A percentile compares a stretch with the other conserved stretches of the same genome.
Conservation (phyloP, 1,140 invertebrate species). For the Drosophila mojavensis region DNA sequence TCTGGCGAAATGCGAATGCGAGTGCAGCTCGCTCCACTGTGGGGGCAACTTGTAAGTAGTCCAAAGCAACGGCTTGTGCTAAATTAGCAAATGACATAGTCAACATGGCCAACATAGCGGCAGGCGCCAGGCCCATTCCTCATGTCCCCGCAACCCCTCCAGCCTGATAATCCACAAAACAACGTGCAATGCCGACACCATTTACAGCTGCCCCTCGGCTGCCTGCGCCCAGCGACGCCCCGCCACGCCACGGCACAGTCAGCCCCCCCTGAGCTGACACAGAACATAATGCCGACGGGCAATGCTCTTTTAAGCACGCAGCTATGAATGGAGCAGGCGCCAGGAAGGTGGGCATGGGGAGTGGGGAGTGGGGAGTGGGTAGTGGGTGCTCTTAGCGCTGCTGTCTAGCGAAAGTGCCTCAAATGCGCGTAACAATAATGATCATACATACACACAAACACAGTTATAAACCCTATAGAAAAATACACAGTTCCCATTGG, state of each 20-base stretch:
- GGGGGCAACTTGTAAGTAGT: slow-evolving; percentile 36
- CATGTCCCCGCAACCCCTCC: neutral
- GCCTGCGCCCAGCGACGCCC: neutral
- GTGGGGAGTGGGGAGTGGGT: neutral
- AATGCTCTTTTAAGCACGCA: slow-evolving; percentile 81
- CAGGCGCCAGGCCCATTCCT: slow-evolving; percentile 2
- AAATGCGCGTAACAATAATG: slow-evolving; percentile 74
- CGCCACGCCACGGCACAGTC: neutral
- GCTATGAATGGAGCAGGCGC: slow-evolving; percentile 49
- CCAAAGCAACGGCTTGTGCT: slow-evolving; percentile 66
- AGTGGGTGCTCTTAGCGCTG: slow-evolving; percentile 29
- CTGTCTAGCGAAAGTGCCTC: slow-evolving; percentile 68
- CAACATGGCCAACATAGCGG: slow-evolving; percentile 75
- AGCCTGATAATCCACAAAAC: slow-evolving; percentile 73
- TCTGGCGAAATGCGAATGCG: slow-evolving; percentile 47
- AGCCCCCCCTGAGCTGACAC: slow-evolving; percentile 66
- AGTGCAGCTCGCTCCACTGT: slow-evolving; percentile 60
- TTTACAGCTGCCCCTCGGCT: slow-evolving; percentile 22
- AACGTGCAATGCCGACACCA: slow-evolving; percentile 67
- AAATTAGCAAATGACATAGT: slow-evolving; percentile 82
- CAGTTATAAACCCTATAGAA: slow-evolving; percentile 1
- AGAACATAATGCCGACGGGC: slow-evolving; percentile 80
- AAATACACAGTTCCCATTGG: neutral
- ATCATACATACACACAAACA: slow-evolving; percentile 50
- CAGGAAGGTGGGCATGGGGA: slow-evolving; percentile 9